These are phyloP conservation scores for Chrysolina americana DNA, from an alignment of 2,888 invertebrate genomes.

Conservation along the genomic window DNA sequence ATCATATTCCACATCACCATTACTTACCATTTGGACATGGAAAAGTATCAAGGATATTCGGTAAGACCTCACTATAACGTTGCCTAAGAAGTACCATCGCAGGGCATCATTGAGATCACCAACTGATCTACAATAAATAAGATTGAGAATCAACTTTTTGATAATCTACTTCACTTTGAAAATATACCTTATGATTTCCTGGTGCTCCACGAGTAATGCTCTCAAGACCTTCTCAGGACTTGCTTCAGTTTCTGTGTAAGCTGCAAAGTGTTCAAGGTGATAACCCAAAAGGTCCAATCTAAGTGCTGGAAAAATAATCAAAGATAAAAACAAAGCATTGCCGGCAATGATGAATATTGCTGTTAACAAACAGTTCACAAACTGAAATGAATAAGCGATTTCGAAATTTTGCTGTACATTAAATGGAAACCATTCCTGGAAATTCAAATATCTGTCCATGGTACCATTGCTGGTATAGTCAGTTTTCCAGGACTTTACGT, in stretches of 20 bases:
- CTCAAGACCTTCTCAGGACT: background rate
- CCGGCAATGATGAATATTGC: background rate
- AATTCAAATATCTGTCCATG: background rate
- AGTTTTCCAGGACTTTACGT: background rate
- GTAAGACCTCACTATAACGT: background rate
- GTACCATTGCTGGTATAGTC: background rate
- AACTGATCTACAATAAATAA: background rate
- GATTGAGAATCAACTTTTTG: background rate
- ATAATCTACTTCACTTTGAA: background rate
- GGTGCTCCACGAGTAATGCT: background rate
- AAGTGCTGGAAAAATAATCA: slow-evolving; percentile 3
- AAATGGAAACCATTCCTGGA: background rate
- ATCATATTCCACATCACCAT: too few relatives aligned
- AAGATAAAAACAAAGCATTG: background rate
- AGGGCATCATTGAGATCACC: slow-evolving; percentile 3
- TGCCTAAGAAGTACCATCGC: background rate
- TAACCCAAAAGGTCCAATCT: background rate
- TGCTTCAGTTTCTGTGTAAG: background rate
- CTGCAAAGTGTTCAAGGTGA: background rate
- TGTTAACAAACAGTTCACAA: background rate
- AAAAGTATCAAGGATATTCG: background rate
- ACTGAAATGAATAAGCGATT: background rate
- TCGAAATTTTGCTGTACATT: background rate
- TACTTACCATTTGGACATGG: background rate
- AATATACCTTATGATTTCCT: background rate